A percentile compares a stretch with the other conserved stretches of the same genome.
Conservation (phyloP, 2,113 vertebrate genomes). For the Oryzias melastigma region DNA sequence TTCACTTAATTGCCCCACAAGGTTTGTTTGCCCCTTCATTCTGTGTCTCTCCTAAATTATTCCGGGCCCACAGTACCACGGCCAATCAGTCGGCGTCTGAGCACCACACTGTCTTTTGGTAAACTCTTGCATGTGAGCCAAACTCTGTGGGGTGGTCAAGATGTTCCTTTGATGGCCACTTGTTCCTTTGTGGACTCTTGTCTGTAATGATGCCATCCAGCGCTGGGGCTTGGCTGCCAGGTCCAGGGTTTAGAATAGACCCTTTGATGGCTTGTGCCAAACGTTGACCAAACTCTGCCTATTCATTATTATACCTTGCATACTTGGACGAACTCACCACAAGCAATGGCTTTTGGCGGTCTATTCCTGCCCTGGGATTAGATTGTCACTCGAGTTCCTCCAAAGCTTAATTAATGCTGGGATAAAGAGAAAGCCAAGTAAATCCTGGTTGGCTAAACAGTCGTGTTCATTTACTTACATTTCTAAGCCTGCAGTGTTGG, state of each 20-base stretch:
- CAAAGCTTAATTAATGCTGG: slow-evolving; percentile 71
- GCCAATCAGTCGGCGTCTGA: slow-evolving; percentile 46
- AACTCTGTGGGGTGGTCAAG: slow-evolving; percentile 55
- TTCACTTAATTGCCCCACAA: slow-evolving; percentile 6
- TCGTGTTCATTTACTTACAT: slow-evolving; percentile 43
- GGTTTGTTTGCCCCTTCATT: slow-evolving; percentile 13
- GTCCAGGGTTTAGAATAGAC: slow-evolving; percentile 56
- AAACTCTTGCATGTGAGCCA: slow-evolving; percentile 50
- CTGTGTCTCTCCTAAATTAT: slow-evolving; percentile 14
- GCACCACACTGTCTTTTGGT: slow-evolving; percentile 52
- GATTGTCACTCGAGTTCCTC: slow-evolving; percentile 40
- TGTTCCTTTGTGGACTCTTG: slow-evolving; percentile 39
- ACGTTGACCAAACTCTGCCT: slow-evolving; percentile 64
- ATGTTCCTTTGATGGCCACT: slow-evolving; percentile 60
- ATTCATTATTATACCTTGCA: slow-evolving; percentile 48
- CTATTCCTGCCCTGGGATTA: slow-evolving; percentile 31
- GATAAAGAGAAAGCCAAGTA: slow-evolving; percentile 59
- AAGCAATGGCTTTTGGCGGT: slow-evolving; percentile 48
- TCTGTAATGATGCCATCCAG: slow-evolving; percentile 56
- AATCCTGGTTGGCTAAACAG: slow-evolving; percentile 49
- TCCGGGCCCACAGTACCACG: slow-evolving; percentile 31
- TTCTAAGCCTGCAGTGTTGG: slow-evolving; percentile 47
- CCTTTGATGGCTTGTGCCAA: slow-evolving; percentile 55
- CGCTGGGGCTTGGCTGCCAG: slow-evolving; percentile 42
- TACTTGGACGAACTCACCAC: slow-evolving; percentile 54